Conservation (phyloP, 2,888 invertebrate genomes). For the Subacronicta megacephala region DNA sequence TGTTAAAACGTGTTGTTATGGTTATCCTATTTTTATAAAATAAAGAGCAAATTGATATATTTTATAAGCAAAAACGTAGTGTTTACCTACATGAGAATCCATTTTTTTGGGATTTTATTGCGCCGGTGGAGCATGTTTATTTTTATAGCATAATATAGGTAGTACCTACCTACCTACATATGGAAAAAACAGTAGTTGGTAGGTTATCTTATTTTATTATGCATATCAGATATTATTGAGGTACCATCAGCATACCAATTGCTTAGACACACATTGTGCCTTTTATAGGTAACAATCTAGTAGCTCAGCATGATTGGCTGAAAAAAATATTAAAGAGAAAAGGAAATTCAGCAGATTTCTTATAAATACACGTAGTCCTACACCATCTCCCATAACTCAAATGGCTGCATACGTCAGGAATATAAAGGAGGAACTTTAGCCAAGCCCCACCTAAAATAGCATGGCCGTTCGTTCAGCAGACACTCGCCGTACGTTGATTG, state of each 20-base stretch:
- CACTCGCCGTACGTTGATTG: constrained; percentile 75
- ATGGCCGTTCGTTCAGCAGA: constrained; percentile 80
- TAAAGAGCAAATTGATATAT: constrained; percentile 36
- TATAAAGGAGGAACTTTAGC: constrained; percentile 85
- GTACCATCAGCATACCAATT: constrained; percentile 36
- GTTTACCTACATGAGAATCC: constrained; percentile 17
- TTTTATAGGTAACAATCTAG: constrained; percentile 53
- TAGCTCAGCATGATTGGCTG: constrained; percentile 66
- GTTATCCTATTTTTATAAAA: no score
- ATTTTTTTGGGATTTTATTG: constrained; percentile 32
- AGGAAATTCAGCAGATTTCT: constrained; percentile 77
- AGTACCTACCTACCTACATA: no score
- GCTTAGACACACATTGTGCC: constrained; percentile 6
- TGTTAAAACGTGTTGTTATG: constrained; percentile 8
- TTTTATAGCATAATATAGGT: constrained; percentile 33
- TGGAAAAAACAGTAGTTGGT: constrained; percentile 13
- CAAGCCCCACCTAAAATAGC: constrained; percentile 84
- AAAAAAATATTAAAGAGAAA: constrained; percentile 68
- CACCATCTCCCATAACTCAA: constrained; percentile 86
- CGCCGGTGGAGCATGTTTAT: constrained; percentile 29
- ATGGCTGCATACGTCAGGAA: constrained; percentile 87
- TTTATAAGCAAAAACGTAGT: constrained; percentile 34
- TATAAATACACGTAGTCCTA: constrained; percentile 81
- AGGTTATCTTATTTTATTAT: constrained; percentile 14
- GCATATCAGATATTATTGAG: constrained; percentile 26